Percentiles rank a stretch among this genome's conserved stretches.
phyloP scores from a whole-genome alignment of 2,888 invertebrate species.

The Blastobasis lacticolella region DNA sequence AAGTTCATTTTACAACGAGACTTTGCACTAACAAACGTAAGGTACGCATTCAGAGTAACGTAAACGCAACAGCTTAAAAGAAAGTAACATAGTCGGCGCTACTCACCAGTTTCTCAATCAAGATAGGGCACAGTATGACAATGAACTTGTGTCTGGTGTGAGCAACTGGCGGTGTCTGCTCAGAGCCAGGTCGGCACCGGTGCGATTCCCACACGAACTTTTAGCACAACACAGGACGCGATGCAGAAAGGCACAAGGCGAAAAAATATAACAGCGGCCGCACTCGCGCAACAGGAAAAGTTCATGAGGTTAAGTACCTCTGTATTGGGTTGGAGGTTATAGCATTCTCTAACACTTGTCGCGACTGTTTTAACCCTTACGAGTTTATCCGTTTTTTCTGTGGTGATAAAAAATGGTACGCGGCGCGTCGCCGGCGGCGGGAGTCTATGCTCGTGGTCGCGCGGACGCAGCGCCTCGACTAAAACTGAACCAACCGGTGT shows the following conservation, averaged over 20 bases:
- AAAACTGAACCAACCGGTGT: slow-evolving; percentile 68
- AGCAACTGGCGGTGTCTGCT: slow-evolving; percentile 40
- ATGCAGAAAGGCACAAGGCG: slow-evolving; percentile 31
- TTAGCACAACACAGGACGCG: slow-evolving; percentile 30
- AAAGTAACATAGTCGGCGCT: slow-evolving; percentile 27
- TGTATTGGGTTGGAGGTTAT: too few species aligned
- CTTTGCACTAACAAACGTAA: too few species aligned
- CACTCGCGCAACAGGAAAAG: too few species aligned
- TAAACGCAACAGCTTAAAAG: slow-evolving; percentile 29
- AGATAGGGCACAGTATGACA: slow-evolving; percentile 47
- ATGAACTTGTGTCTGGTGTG: slow-evolving; percentile 44
- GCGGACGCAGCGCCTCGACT: slow-evolving; percentile 50
- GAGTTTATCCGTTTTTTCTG: too few species aligned
- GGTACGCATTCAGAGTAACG: too few species aligned
- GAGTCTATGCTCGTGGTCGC: slow-evolving; percentile 30
- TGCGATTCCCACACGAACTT: slow-evolving; percentile 46
- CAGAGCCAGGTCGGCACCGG: slow-evolving; percentile 31
- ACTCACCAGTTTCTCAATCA: slow-evolving; percentile 58
- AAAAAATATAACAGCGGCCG: too few species aligned
- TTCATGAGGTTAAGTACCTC: too few species aligned
- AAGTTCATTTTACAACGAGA: not conserved
- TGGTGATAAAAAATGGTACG: slow-evolving; percentile 32
- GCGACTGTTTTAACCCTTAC: too few species aligned
- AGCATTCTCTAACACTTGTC: too few species aligned
- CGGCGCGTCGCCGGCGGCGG: slow-evolving; percentile 28